Percentiles rank a stretch among this genome's conserved stretches.
Evolutionary conservation across 2,113 vertebrate species (phyloP).

Genomic region (Callipepla californica): DNA sequence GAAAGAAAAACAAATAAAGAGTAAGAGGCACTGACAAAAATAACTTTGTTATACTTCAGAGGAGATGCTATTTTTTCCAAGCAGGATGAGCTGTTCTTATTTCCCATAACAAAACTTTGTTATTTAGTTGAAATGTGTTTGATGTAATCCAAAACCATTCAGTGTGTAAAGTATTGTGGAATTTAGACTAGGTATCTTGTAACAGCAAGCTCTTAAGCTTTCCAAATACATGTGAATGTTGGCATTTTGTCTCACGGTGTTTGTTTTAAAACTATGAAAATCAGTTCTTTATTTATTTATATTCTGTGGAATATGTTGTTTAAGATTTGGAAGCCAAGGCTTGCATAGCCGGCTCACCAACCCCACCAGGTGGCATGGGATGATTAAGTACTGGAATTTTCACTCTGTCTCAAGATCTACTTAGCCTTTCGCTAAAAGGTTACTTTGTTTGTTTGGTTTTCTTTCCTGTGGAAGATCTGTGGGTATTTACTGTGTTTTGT

Average conservation of each 20-base stretch:
- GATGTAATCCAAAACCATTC: neutral
- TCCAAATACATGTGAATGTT: neutral
- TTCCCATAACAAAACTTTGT: neutral
- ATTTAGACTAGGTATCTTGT: neutral
- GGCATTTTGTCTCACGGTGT: neutral
- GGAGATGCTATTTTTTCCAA: neutral
- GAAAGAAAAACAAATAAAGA: neutral
- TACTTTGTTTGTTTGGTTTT: neutral
- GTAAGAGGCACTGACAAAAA: neutral
- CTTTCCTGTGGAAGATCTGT: neutral
- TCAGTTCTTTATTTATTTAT: neutral
- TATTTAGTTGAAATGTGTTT: neutral
- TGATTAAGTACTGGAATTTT: neutral
- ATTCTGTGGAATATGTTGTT: neutral
- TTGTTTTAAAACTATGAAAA: neutral
- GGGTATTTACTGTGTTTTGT: neutral
- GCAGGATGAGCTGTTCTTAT: neutral
- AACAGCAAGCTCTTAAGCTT: neutral
- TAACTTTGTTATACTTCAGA: neutral
- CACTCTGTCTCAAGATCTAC: neutral
- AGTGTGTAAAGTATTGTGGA: neutral
- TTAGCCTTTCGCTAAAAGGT: neutral
- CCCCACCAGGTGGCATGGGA: constrained; percentile 29
- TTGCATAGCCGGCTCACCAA: neutral
- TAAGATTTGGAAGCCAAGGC: neutral